These are phyloP conservation scores for Microplitis demolitor DNA, from an alignment of 1,140 invertebrate species.

Conservation along the genomic window DNA sequence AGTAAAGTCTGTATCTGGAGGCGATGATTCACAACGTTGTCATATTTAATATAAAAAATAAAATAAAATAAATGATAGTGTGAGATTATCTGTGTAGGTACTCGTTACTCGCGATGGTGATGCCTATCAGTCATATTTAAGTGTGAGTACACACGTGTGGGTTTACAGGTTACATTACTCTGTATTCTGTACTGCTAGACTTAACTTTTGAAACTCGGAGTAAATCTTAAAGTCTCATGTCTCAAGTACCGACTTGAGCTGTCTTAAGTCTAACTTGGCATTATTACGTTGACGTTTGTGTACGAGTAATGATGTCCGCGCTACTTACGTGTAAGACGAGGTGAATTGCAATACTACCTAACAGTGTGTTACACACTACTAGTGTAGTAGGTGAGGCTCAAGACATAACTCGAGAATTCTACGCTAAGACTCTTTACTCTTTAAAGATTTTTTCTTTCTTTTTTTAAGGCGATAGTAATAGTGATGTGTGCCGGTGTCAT, in stretches of 20 bases:
- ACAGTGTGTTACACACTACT: too few species aligned
- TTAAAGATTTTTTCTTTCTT: neutral
- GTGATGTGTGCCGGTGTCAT: conserved; percentile 44
- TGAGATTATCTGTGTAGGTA: neutral
- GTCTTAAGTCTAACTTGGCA: neutral
- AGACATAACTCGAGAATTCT: neutral
- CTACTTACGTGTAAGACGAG: neutral
- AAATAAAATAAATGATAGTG: neutral
- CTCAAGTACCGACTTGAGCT: neutral
- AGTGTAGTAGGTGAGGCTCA: neutral
- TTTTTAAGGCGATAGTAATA: neutral
- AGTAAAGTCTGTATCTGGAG: neutral
- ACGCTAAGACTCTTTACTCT: neutral
- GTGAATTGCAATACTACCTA: too few species aligned
- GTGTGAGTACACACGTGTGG: neutral
- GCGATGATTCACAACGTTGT: conserved; percentile 8
- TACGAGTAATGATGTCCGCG: neutral
- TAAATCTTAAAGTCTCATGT: too few species aligned
- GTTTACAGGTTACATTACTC: neutral
- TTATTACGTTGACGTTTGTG: neutral
- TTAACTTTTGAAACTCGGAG: too few species aligned
- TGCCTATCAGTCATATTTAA: conserved; percentile 15
- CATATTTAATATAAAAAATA: neutral
- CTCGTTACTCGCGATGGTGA: neutral
- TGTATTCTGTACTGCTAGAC: too few species aligned